Conservation (phyloP, 2,113 vertebrate species). For the Xiphias gladius region DNA sequence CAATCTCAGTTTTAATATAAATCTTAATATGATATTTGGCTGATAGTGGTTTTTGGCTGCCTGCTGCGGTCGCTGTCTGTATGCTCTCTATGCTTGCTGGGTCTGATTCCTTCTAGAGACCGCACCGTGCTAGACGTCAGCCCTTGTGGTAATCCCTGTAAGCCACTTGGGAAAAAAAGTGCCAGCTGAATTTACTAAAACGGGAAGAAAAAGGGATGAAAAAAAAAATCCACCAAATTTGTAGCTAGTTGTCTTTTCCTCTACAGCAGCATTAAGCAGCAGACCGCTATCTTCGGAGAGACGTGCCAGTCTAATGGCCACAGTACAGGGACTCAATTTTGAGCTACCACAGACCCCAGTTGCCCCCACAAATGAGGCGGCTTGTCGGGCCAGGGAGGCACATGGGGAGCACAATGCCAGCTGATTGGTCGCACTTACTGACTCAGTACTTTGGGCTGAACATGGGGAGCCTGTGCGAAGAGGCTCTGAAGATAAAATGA, state of each 20-base stretch:
- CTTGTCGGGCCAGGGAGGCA: constrained; percentile 14
- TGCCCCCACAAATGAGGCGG: constrained; percentile 40
- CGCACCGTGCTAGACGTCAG: constrained; percentile 37
- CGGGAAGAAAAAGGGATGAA: background rate
- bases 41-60: background rate
- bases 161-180: constrained; percentile 24
- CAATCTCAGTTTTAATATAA: background rate
- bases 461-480: constrained; percentile 44
- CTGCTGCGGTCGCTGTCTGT: constrained; percentile 5
- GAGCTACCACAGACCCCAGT: constrained; percentile 40
- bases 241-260: constrained; percentile 43
- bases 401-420: constrained; percentile 50
- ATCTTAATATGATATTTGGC: constrained; percentile 13
- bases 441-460: constrained; percentile 56
- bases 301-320: constrained; percentile 19
- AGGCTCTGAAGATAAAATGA: constrained; percentile 57
- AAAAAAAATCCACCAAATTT: constrained; percentile 11
- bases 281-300: constrained; percentile 38
- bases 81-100: background rate
- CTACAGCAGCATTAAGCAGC: constrained; percentile 30
- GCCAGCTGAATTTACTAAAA: constrained; percentile 10
- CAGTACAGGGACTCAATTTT: constrained; percentile 23
- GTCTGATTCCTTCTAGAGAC: constrained; percentile 18
- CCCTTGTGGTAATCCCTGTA: constrained; percentile 29
- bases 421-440: constrained; percentile 61